Percentiles rank a stretch among this genome's conserved stretches.
Evolutionary conservation across 2,113 vertebrate species (phyloP).

Genomic region (Martes martes): DNA sequence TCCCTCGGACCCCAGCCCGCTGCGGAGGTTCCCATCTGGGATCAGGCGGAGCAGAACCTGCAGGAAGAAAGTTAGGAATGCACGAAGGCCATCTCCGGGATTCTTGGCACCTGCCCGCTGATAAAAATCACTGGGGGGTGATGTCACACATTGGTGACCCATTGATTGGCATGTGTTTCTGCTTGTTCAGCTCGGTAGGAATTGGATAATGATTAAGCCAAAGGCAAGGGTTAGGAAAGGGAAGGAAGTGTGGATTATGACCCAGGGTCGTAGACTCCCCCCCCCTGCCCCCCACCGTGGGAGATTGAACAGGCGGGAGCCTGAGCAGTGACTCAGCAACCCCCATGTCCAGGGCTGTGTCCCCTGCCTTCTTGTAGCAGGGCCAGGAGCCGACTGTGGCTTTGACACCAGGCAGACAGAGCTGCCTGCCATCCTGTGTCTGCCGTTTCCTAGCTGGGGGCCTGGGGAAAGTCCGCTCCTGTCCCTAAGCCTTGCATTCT

Average conservation of each 20-base stretch:
- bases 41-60: too few relatives aligned
- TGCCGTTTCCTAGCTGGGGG: background rate
- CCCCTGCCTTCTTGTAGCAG: rapidly evolving
- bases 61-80: background rate
- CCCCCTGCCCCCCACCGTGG: background rate
- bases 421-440: rapidly evolving
- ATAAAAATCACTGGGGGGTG: background rate
- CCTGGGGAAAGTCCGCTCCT: background rate
- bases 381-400: rapidly evolving
- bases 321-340: background rate
- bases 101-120: background rate
- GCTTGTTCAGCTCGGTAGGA: background rate
- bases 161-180: background rate
- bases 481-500: background rate
- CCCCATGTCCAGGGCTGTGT: rapidly evolving
- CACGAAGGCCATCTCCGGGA: background rate
- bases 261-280: background rate
- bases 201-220: background rate
- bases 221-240: background rate
- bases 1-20: background rate
- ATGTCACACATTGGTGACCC: background rate
- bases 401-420: background rate
- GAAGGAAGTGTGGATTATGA: background rate
- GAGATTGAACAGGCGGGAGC: background rate
- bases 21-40: background rate